Conservation (phyloP, 2,113 vertebrate species). For the Embiotoca jacksoni region DNA sequence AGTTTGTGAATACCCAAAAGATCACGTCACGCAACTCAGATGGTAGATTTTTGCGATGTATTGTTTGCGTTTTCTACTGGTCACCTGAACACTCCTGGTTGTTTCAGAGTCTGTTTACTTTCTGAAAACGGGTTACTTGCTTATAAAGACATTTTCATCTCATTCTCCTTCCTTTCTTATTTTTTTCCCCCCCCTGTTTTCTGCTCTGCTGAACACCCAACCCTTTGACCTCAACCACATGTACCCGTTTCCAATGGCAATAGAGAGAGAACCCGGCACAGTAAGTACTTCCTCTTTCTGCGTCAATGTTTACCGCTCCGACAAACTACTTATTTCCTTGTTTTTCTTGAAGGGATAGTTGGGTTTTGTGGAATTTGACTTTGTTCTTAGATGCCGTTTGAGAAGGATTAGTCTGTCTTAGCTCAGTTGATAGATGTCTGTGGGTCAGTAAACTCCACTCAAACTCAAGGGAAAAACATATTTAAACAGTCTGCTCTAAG, state of each 20-base stretch:
- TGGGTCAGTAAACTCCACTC: conserved; percentile 8
- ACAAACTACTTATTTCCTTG: conserved; percentile 28
- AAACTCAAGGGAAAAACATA: not conserved
- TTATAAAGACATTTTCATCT: conserved; percentile 30
- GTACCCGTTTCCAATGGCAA: conserved; percentile 87
- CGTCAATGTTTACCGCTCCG: conserved; percentile 39
- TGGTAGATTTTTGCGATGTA: not conserved
- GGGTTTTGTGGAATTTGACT: conserved; percentile 36
- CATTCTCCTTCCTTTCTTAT: conserved; percentile 34
- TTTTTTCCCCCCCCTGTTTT: conserved; percentile 15
- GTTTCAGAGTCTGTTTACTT: not conserved
- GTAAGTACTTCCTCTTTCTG: conserved; percentile 89
- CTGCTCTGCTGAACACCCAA: conserved; percentile 79
- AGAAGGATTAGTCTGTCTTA: conserved; percentile 23
- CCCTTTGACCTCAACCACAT: conserved; percentile 89
- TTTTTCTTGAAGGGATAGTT: conserved; percentile 26
- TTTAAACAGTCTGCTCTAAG: conserved; percentile 1
- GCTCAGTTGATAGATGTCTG: conserved; percentile 1
- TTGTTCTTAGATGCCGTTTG: conserved; percentile 23
- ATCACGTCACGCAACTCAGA: not conserved
- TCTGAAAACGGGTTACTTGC: not conserved
- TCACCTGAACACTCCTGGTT: not conserved
- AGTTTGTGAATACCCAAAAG: not conserved
- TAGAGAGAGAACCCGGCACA: conserved; percentile 95
- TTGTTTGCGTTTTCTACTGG: not conserved